Evolutionary conservation across 2,113 vertebrate species (phyloP).

Genomic region (Guaruba guarouba): DNA sequence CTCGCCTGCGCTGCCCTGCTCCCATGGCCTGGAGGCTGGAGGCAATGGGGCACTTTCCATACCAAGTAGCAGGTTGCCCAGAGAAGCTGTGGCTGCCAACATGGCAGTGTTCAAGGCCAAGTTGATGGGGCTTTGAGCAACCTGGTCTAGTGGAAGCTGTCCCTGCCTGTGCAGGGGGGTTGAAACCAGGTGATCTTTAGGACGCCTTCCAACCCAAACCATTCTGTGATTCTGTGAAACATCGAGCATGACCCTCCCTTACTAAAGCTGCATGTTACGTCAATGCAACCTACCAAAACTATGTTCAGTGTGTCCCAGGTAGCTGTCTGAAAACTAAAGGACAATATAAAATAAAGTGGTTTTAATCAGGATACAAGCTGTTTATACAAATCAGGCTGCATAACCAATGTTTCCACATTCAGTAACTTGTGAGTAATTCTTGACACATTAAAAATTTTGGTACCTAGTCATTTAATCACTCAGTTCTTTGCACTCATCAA

Average conservation of each 20-base stretch:
- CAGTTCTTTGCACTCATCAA: background rate
- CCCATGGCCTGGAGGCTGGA: background rate
- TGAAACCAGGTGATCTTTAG: background rate
- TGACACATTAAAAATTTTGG: background rate
- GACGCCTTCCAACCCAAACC: background rate
- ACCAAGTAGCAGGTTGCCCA: rapidly evolving
- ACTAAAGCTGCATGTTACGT: background rate
- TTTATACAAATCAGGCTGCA: background rate
- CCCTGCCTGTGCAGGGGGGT: background rate
- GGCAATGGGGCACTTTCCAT: rapidly evolving
- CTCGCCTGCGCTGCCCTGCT: rapidly evolving
- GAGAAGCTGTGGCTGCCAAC: background rate
- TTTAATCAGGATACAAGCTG: background rate
- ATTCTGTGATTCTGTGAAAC: background rate
- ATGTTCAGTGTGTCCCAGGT: rapidly evolving
- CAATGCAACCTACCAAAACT: background rate
- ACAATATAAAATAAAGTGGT: background rate
- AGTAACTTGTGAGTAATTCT: background rate
- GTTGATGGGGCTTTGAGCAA: background rate
- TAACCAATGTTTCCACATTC: background rate
- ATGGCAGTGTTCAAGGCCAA: background rate
- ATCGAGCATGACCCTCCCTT: background rate
- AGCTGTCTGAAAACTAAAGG: background rate
- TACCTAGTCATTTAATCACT: background rate
- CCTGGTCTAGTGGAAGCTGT: background rate